These are phyloP conservation scores for fruit fly (Drosophila melanogaster) DNA, from an alignment of 1,140 invertebrate genomes.

Conservation along the genomic window DNA sequence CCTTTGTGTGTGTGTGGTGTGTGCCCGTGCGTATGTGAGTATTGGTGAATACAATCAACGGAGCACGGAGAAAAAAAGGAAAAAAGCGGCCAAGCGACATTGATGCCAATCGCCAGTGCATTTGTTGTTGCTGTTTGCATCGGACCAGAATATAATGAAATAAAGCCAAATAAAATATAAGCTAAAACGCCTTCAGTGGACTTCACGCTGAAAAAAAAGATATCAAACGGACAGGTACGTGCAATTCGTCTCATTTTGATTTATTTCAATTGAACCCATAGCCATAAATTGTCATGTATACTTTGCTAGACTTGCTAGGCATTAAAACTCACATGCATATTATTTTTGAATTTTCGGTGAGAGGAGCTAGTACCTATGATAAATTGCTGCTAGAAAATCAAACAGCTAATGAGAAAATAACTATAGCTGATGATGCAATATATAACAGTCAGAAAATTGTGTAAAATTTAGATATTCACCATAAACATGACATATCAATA, in stretches of 20 bases:
- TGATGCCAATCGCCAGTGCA: conserved; percentile 74
- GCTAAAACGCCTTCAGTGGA: conserved; percentile 76
- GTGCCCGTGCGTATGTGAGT: conserved; percentile 26
- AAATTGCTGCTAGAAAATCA: conserved; percentile 28
- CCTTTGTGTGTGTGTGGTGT: conserved; percentile 11
- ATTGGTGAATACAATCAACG: conserved; percentile 37
- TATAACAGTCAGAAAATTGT: conserved; percentile 9
- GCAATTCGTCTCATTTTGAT: conserved; percentile 67
- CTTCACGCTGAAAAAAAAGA: conserved; percentile 62
- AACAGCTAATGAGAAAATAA: conserved; percentile 15
- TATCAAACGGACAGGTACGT: conserved; percentile 71
- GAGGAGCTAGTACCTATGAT: conserved; percentile 7
- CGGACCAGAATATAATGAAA: conserved; percentile 60
- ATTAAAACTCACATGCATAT: conserved; percentile 6
- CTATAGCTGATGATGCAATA: conserved; percentile 14
- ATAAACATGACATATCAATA: conserved; percentile 4
- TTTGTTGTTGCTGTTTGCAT: conserved; percentile 46
- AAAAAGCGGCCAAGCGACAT: conserved; percentile 80
- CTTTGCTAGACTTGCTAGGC: conserved; percentile 8
- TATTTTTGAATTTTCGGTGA: conserved; percentile 8
- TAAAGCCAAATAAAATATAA: conserved; percentile 54
- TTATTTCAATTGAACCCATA: conserved; percentile 47
- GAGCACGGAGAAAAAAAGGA: conserved; percentile 2
- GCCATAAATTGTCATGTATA: conserved; percentile 49
- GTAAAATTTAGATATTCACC: background rate